Evolutionary conservation across 2,888 invertebrate species (phyloP).

Genomic region (Morinoia aosen): DNA sequence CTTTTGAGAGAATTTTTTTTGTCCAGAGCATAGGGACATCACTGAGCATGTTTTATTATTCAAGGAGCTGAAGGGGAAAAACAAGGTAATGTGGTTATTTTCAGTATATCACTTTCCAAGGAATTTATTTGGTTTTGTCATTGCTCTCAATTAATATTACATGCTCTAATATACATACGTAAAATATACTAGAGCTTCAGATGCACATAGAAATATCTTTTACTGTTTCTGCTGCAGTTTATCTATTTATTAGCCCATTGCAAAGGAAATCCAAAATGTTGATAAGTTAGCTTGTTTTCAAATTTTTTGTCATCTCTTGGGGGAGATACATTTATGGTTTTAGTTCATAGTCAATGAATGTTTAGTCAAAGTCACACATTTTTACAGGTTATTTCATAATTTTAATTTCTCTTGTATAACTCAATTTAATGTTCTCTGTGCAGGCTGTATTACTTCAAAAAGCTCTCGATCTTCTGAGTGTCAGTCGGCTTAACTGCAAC

Average conservation of each 20-base stretch:
- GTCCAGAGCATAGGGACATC: background rate
- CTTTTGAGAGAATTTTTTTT: too few relatives aligned
- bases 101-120: too few relatives aligned
- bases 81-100: background rate
- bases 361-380: background rate
- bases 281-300: slow-evolving; percentile 77
- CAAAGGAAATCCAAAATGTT: background rate
- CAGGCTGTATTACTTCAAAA: slow-evolving; percentile 5
- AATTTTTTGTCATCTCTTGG: too few relatives aligned
- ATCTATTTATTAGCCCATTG: background rate
- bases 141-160: too few relatives aligned
- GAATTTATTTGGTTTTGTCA: too few relatives aligned
- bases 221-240: slow-evolving; percentile 13
- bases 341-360: background rate
- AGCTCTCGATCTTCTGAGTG: background rate
- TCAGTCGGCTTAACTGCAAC: slow-evolving; percentile 34
- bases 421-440: background rate
- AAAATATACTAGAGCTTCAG: too few relatives aligned
- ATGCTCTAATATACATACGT: too few relatives aligned
- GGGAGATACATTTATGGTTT: too few relatives aligned
- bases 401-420: too few relatives aligned
- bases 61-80: background rate
- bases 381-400: too few relatives aligned
- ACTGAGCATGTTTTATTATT: background rate
- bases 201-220: background rate